Base-by-base conservation (phyloP, 2,113 vertebrate species). In the Crotophaga sulcirostris region DNA sequence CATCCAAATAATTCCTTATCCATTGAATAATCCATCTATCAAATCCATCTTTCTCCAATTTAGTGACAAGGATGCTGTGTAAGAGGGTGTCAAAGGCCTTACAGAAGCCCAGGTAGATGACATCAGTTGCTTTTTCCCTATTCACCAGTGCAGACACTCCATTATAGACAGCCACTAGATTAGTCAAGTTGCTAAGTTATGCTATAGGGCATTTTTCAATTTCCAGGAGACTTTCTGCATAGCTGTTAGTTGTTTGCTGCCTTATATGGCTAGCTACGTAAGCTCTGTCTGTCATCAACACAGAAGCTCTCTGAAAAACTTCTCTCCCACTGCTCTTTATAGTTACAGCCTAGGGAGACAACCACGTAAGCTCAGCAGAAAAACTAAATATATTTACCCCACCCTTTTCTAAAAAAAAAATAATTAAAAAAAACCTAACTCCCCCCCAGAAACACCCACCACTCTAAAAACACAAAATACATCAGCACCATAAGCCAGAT, bases 381-480 rank as follows among this genome's bases (percentile, higher is more conserved):
- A 63, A 78, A 31, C 23, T 29, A 40, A 28, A 21, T 0, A 62
- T 25, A 63, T 52, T 56, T 82, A 12, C 29, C 11, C 7, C 5
- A 13, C 5, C 5, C 10, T 13, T 31, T 54, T 66, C 10, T 63
- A 59, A 64, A 31, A 70, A 47, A 51, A 63, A 34, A n/a, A 47
- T 15, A 25, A 16, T 25, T 26, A 9, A 26, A 11, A 45, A 9
- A 11, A 49, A 24, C 25, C 51, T 18, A 18, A 26, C 24, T 26
- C 25, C 3, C 10, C 31, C 2, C 10, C 3, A 33, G 45, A 23
- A 29, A 6, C 15, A 15, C 0, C 31, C 45, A 81, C 7, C 45
- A 24, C 19, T 77, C 47, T 40, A 52, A 68, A 84, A 20, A 58
- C 18, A 52, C 5, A 55, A 54, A 54, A 25, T 17, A 82, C 31